Base-by-base conservation (phyloP, 2,797 vertebrate genomes). In the Synaphobranchus kaupii region DNA sequence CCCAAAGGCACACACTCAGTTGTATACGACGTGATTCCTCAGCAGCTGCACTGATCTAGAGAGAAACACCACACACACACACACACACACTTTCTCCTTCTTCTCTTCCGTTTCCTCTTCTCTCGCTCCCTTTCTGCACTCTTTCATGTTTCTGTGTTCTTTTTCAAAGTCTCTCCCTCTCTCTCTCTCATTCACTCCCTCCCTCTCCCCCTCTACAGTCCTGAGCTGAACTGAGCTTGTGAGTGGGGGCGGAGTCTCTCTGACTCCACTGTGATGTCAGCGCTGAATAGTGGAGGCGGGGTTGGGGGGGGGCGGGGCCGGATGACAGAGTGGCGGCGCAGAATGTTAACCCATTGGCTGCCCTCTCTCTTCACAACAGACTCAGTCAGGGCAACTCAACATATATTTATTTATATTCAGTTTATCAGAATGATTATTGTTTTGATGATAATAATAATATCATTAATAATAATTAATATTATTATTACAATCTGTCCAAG, bases 71-170 rank as follows among this genome's bases (percentile, higher is more conserved):
- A 54, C 54, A 48, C 68, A 83, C 83, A 68, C 56, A 71, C 84
- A 54, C 84, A 91, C 89, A 78, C 85, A 92, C 88, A 76, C 89
- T 90, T 84, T 66, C 92, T 88, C 89, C 44, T 80, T 87, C 68
- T 80, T 87, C 68, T 25, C 84, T 76, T 84, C 85, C 66, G 89
- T 39, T 39, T 84, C 85, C 54, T 85, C 83, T 80, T 85, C 89
- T 84, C 89, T 85, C 60, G 86, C 87, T 78, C 84, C 66, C 86
- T 84, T 84, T 84, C 47, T 39, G 12, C 66, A 7, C 25, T 39
- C 28, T 73, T 84, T 84, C 82, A 50, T 73, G 82, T 81, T 76
- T 13, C 3, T 76, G 54, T 28, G 34, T 54, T 9, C 39, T 48
- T 25, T 17, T 48, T 80, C 20, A 47, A 22, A 48, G 76, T 12